These are phyloP conservation scores for Thryonomys swinderianus DNA, from an alignment of 2,113 vertebrate genomes.

Conservation along the genomic window DNA sequence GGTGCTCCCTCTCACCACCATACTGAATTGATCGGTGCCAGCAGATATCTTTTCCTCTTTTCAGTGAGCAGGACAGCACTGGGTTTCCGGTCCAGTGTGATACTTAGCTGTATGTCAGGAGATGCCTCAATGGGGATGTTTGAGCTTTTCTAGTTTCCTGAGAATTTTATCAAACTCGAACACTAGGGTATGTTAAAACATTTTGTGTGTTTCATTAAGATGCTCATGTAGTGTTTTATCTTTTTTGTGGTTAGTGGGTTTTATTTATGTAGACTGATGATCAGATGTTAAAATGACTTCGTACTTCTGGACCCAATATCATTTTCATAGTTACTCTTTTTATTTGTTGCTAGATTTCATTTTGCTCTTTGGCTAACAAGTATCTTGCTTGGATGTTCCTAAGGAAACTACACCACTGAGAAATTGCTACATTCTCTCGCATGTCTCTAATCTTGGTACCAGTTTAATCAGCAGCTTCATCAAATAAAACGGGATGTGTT, in stretches of 20 bases:
- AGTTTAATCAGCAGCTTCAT: neutral
- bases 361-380: neutral
- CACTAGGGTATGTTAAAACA: neutral
- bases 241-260: neutral
- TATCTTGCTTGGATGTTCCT: neutral
- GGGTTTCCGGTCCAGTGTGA: neutral
- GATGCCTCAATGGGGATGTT: neutral
- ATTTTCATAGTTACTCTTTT: neutral
- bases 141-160: neutral
- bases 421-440: neutral
- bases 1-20: neutral
- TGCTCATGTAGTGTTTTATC: neutral
- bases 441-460: neutral
- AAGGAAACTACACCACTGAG: neutral
- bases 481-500: neutral
- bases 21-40: neutral
- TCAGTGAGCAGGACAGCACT: neutral
- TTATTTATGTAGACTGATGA: neutral
- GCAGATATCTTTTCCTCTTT: neutral
- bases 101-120: neutral
- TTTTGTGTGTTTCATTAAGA: neutral
- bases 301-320: neutral
- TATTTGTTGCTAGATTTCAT: neutral
- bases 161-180: neutral
- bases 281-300: neutral